phyloP scores from a whole-genome alignment of 2,113 vertebrate genomes.

The Otis tarda region DNA sequence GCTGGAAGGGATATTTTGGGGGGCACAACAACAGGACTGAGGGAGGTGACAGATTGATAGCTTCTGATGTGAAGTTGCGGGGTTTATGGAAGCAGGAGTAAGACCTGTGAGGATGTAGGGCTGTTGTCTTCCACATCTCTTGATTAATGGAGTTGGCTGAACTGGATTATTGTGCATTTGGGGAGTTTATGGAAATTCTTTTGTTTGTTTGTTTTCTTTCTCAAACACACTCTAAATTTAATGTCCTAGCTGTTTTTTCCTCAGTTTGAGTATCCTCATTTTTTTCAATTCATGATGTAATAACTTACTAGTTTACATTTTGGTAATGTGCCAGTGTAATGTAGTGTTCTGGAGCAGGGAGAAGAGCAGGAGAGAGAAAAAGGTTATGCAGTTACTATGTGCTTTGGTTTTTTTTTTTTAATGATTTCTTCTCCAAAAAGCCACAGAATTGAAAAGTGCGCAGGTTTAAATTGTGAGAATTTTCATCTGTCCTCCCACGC shows the following conservation, averaged over 20 bases:
- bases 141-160: neutral
- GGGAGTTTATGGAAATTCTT: neutral
- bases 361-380: neutral
- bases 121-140: neutral
- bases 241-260: neutral
- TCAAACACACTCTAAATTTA: neutral
- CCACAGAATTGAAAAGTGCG: neutral
- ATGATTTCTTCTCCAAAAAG: neutral
- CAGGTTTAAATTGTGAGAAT: neutral
- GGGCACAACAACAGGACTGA: neutral
- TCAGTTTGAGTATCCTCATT: neutral
- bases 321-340: neutral
- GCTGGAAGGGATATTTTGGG: neutral
- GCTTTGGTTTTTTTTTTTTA: neutral
- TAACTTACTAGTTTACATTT: neutral
- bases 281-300: neutral
- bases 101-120: neutral
- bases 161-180: neutral
- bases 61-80: neutral
- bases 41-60: neutral
- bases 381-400: neutral
- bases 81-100: neutral
- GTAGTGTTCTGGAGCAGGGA: neutral
- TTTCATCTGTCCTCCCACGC: neutral
- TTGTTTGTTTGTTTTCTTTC: neutral